These are phyloP conservation scores for Volucella zonaria DNA, from an alignment of 2,888 invertebrate species.

Conservation along the genomic window DNA sequence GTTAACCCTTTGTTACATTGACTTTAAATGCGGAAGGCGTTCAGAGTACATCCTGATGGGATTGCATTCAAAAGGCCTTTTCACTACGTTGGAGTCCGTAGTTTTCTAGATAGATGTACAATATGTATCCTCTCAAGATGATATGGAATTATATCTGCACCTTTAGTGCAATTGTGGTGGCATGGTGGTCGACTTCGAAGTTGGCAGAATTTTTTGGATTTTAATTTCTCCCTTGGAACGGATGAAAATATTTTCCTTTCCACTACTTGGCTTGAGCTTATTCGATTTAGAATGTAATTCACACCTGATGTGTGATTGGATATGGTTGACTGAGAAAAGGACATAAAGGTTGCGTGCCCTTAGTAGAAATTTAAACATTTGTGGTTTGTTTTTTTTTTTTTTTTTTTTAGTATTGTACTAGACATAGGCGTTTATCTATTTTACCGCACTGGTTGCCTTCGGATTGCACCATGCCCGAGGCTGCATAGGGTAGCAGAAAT, in stretches of 20 bases:
- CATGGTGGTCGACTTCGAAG: neutral
- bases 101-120: neutral
- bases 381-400: slow-evolving; percentile 13
- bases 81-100: neutral
- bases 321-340: slow-evolving; percentile 29
- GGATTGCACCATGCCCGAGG: slow-evolving; percentile 65
- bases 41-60: slow-evolving; percentile 27
- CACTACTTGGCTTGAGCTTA: slow-evolving; percentile 38
- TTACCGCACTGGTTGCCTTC: slow-evolving; percentile 15
- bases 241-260: slow-evolving; percentile 16
- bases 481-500: slow-evolving; percentile 46
- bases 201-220: slow-evolving; percentile 28
- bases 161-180: slow-evolving; percentile 56
- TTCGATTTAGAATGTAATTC: slow-evolving; percentile 6
- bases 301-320: slow-evolving; percentile 48
- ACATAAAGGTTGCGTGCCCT: neutral
- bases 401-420: too few species aligned
- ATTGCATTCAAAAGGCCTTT: slow-evolving; percentile 54
- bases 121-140: slow-evolving; percentile 55
- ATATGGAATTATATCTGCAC: slow-evolving; percentile 67
- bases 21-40: neutral
- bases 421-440: neutral
- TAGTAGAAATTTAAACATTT: too few species aligned
- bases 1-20: slow-evolving; percentile 53
- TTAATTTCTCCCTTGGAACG: slow-evolving; percentile 34